Percentiles rank a stretch among this genome's conserved stretches.
These are phyloP conservation scores for Paramacrobiotus metropolitanus DNA, from an alignment of 1,140 invertebrate species.

Conservation along the genomic window DNA sequence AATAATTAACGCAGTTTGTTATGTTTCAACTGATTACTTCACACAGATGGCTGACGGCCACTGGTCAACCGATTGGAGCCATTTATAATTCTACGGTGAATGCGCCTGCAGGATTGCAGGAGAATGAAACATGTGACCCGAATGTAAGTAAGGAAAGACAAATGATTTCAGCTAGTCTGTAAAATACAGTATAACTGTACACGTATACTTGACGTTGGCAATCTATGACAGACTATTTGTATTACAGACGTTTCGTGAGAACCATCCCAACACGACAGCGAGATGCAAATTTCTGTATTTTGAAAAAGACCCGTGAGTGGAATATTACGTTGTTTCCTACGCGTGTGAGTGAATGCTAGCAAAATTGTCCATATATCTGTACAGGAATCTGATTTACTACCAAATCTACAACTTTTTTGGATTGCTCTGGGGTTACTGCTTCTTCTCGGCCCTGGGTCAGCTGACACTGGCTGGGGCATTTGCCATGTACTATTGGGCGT, in stretches of 20 bases:
- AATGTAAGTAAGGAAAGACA: neutral
- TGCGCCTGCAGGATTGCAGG: neutral
- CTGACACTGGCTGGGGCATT: slow-evolving; percentile 60
- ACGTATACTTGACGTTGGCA: neutral
- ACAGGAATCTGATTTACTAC: slow-evolving; percentile 5
- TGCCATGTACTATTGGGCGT: slow-evolving; percentile 82
- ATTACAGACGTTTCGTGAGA: neutral
- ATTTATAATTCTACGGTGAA: neutral
- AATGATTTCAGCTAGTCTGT: neutral
- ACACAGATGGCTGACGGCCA: neutral
- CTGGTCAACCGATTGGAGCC: neutral
- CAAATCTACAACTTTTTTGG: slow-evolving; percentile 57
- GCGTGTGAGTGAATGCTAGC: too few relatives aligned
- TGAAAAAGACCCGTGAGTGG: neutral
- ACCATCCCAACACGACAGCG: neutral
- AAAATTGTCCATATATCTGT: too few relatives aligned
- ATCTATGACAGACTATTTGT: too few relatives aligned
- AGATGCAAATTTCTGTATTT: neutral
- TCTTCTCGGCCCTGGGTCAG: slow-evolving; percentile 63
- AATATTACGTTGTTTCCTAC: too few relatives aligned
- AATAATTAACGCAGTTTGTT: neutral
- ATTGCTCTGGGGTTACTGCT: slow-evolving; percentile 69
- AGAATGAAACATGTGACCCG: neutral
- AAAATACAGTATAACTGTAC: neutral
- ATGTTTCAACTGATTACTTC: neutral